Evolutionary conservation across 2,888 invertebrate genomes (phyloP).

Genomic region (Junonia oenone): DNA sequence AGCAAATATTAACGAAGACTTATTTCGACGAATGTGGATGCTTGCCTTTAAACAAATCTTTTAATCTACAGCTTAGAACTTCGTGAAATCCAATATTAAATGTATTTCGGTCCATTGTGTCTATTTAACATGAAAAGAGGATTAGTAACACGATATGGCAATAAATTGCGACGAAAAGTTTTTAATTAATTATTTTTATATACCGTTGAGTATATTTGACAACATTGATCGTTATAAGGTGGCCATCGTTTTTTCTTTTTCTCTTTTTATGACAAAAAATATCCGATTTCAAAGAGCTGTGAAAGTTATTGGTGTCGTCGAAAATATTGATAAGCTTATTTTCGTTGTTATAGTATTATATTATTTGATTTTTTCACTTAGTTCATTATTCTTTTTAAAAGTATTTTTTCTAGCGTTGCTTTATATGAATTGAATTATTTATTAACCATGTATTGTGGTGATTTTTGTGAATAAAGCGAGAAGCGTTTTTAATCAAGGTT

Average conservation of each 20-base stretch:
- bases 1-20: neutral
- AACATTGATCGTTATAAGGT: neutral
- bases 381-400: too few relatives aligned
- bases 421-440: too few relatives aligned
- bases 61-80: constrained; percentile 11
- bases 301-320: too few relatives aligned
- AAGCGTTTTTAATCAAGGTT: too few relatives aligned
- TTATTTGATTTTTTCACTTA: too few relatives aligned
- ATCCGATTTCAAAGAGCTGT: too few relatives aligned
- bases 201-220: neutral
- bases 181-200: neutral
- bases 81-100: constrained; percentile 11
- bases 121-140: constrained; percentile 3
- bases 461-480: too few relatives aligned
- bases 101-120: constrained; percentile 11
- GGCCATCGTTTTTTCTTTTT: neutral
- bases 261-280: too few relatives aligned
- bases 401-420: too few relatives aligned
- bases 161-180: neutral
- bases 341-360: too few relatives aligned
- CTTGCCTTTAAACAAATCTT: constrained; percentile 5
- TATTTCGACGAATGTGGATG: neutral
- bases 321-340: too few relatives aligned
- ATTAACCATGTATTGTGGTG: too few relatives aligned
- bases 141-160: constrained; percentile 14